Evolutionary conservation across 2,888 invertebrate species (phyloP), one percentile per base, ranked within the genome.

Genomic region (Yponomeuta sedellus): DNA sequence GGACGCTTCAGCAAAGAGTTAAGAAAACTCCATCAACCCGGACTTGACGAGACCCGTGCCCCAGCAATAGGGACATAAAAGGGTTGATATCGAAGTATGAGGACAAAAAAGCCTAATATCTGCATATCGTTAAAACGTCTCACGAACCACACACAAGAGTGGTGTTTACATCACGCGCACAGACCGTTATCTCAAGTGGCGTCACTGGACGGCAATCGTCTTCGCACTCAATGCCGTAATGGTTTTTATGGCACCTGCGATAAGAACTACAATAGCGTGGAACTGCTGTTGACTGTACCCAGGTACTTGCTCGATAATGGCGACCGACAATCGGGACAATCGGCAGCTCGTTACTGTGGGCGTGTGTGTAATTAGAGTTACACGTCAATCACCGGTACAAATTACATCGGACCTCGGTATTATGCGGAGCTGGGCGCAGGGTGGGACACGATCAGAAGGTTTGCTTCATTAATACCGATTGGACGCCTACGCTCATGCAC

Each of bases 301-400:
- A 34, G 34, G 34, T 34, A 34, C 34, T 34, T 34, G 34, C 34
- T 34, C 16, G 44, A 52, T 52, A 52, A 52, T 52, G 12, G 44
- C 16, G 16, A 52, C 16, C 44, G 12, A 52, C 44, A 52, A 52
- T 52, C 44, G 16, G 16, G 16, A 52, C 44, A 52, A 52, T 52
- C 44, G 44, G 16, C 44, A 52, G 44, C 44, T 52, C 44, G 44
- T 52, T 52, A 52, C 44, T 3, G 44, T 52, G 16, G 16, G 16
- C 44, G 44, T 12, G 44, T 52, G 44, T 52, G 44, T 52, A 52
- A 52, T 52, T 52, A 52, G 59, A 59, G 59, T 59, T 59, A 59
- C 59, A 59, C 44, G 44, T 52, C 44, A 52, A 52, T 52, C 44
- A 52, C 44, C 44, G 44, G 44, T 52, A 52, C 44, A 52, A 52